Evolutionary conservation across 2,797 vertebrate species (phyloP).

Genomic region (Saxicola maurus): DNA sequence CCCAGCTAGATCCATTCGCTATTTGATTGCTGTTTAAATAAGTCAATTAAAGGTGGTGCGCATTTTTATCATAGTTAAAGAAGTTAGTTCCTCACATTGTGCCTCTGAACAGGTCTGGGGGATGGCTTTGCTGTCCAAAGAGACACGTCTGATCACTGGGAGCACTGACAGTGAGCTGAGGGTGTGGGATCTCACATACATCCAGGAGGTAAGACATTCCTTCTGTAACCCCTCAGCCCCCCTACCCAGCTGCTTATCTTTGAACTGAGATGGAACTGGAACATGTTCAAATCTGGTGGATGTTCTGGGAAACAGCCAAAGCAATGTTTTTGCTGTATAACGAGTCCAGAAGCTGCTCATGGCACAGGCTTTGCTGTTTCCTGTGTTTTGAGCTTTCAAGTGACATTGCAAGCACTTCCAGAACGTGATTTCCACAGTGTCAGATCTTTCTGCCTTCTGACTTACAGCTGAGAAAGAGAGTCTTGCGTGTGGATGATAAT

Average conservation of each 20-base stretch:
- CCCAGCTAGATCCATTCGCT: neutral
- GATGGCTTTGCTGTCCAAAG: slow-evolving; percentile 82
- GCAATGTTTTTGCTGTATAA: neutral
- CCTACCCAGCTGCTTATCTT: neutral
- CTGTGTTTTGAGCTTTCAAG: neutral
- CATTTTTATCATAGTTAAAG: neutral
- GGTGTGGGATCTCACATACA: slow-evolving; percentile 86
- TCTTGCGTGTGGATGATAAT: neutral
- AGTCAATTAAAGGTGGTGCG: neutral
- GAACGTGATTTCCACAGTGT: neutral
- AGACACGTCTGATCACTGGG: slow-evolving; percentile 86
- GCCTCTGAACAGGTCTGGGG: slow-evolving; percentile 85
- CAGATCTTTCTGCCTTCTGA: neutral
- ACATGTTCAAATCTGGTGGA: neutral
- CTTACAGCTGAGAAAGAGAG: neutral
- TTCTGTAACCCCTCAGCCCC: neutral
- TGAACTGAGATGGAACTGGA: neutral
- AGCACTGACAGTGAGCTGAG: slow-evolving; percentile 93
- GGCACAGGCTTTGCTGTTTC: neutral
- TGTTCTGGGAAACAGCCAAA: neutral
- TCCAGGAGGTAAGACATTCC: slow-evolving; percentile 81
- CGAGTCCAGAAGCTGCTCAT: neutral
- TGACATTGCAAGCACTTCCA: neutral
- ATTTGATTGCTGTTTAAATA: neutral
- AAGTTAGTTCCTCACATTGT: neutral